Percentiles rank a stretch among this genome's conserved stretches.
Evolutionary conservation across 2,888 invertebrate genomes (phyloP).

Genomic region (Empis livida): DNA sequence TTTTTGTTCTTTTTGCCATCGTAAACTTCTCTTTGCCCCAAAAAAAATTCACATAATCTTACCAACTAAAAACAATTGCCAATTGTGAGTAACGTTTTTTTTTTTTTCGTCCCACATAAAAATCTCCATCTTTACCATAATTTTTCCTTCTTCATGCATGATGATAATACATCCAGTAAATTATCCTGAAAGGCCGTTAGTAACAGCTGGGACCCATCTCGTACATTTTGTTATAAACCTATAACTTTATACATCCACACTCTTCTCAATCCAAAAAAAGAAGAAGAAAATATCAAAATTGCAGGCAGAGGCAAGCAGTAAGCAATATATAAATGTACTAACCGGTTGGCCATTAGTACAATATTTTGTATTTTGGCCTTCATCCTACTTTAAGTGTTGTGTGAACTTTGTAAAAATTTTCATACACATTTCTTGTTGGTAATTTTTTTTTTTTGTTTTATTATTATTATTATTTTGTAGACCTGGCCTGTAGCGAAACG

Average conservation of each 20-base stretch:
- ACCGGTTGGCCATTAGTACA: neutral
- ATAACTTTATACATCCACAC: neutral
- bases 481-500: neutral
- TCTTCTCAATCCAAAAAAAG: too few species aligned
- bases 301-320: too few species aligned
- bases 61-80: too few species aligned
- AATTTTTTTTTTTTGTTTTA: neutral
- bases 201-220: conserved; percentile 12
- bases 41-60: too few species aligned
- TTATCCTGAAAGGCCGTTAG: conserved; percentile 13
- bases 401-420: neutral
- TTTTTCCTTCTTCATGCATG: conserved; percentile 10
- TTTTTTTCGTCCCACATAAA: too few species aligned
- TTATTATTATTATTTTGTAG: neutral
- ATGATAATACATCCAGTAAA: conserved; percentile 12
- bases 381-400: too few species aligned
- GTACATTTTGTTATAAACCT: neutral
- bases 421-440: neutral
- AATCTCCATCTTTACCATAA: too few species aligned
- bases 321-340: neutral
- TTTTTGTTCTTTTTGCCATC: too few species aligned
- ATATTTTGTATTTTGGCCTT: neutral
- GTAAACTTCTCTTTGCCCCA: too few species aligned
- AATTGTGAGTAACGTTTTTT: too few species aligned
- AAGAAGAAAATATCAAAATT: too few species aligned